Conservation (phyloP, 35 echinoderm and acorn worm genomes). For the Heliocidaris erythrogramma region DNA sequence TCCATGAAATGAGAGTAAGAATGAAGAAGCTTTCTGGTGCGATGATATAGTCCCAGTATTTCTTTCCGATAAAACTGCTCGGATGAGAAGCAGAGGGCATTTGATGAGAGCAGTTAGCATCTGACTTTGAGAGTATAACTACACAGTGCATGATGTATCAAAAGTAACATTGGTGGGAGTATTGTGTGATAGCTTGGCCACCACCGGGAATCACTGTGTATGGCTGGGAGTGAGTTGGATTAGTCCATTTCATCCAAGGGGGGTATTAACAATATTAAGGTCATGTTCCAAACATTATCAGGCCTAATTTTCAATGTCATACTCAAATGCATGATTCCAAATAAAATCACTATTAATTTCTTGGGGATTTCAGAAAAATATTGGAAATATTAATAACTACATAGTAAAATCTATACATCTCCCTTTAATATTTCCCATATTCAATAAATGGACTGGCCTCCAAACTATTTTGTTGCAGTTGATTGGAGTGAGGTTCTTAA, state of each 20-base stretch:
- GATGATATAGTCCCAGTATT: neutral
- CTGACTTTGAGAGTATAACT: neutral
- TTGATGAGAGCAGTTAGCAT: neutral
- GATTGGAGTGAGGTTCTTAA: neutral
- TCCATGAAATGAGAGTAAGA: neutral
- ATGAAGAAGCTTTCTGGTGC: neutral
- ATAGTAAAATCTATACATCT: too few species aligned
- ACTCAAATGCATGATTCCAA: neutral
- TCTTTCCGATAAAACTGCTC: neutral
- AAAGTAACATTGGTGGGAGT: neutral
- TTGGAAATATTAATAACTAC: too few species aligned
- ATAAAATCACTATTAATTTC: too few species aligned
- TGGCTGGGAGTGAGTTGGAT: conserved; percentile 20
- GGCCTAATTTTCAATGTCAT: neutral
- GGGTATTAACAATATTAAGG: neutral
- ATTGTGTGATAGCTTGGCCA: neutral
- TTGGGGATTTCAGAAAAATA: neutral
- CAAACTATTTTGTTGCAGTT: neutral
- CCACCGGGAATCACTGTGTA: neutral
- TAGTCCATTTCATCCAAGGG: neutral
- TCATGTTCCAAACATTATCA: neutral
- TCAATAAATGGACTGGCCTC: neutral
- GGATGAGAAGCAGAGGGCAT: neutral
- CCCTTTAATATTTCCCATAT: neutral
- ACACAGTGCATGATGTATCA: neutral